Conservation (phyloP, 1,140 invertebrate genomes). For the Pachypeltis micranthus region DNA sequence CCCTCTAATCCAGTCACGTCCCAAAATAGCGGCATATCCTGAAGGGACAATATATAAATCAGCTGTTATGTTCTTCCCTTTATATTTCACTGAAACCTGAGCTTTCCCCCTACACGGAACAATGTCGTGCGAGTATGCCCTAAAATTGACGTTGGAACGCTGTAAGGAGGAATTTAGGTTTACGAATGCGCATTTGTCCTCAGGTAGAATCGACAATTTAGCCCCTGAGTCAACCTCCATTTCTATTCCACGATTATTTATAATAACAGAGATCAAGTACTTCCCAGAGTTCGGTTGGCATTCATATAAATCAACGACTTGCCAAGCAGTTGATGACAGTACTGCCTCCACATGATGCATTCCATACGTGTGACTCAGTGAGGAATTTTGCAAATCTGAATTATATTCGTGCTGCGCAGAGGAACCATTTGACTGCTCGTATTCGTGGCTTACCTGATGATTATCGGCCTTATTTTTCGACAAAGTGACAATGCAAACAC, state of each 20-base stretch:
- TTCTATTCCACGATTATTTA: background rate
- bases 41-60: background rate
- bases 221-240: conserved; percentile 5
- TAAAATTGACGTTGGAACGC: background rate
- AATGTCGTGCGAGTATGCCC: background rate
- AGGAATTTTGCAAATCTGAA: background rate
- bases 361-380: background rate
- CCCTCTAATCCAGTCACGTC: background rate
- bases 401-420: background rate
- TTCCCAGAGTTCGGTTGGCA: conserved; percentile 4
- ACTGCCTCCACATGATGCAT: background rate
- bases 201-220: background rate
- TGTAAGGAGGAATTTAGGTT: background rate
- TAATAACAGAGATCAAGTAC: background rate
- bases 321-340: background rate
- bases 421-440: background rate
- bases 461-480: background rate
- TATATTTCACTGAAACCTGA: background rate
- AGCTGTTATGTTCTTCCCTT: background rate
- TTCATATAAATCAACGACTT: background rate
- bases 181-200: background rate
- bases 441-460: background rate
- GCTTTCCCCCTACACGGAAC: background rate
- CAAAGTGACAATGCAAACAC: background rate
- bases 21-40: background rate